Base-by-base conservation (phyloP, 2,888 invertebrate species). In the Thalpophila matura region DNA sequence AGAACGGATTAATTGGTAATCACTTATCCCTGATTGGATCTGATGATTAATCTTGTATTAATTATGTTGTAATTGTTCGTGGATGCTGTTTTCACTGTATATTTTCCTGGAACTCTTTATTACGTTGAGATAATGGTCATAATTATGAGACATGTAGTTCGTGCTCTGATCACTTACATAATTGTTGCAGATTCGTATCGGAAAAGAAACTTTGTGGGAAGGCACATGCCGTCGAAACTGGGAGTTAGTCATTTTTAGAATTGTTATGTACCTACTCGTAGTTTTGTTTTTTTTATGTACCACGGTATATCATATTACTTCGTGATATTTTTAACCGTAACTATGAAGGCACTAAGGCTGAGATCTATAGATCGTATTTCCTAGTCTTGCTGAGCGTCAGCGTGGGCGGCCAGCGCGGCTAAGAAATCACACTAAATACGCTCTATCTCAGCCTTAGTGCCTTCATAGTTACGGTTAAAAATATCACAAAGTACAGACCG, bases 1-100 rank as follows among this genome's bases (percentile, higher is more conserved):
- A 69, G 74, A 69, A 74, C 45, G 40, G 42, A 63, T 71, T 78
- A 76, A 76, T 76, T 61, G 63, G 18, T 35, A 51, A 69, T 51
- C 45, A 40, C 38, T 65, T 59, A 77, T 79, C 70, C 43, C 42
- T 33, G 59, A 74, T 70, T 68, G 57, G 35, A 75, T 66, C 61
- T 49, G 60, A 24, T 51, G 70, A 56, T 79, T 69, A 59, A 62
- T 76, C 71, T 79, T 47, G 56, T 56, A 61, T 59, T 69, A 76
- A 76, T 79, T 69, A 58, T 40, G 33, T 55, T 10, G 53, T 69
- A 58, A 78, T 73, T 77, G 33, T 20, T 26, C 12, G 16, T 64
- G 42, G 71, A 71, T 61, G 62, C 61, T 67, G 63, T 56, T 77
- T 77, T 75, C 72, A 53, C 65, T 68, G 47, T 56, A 40, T 64